Evolutionary conservation across 1,140 invertebrate species (phyloP), one percentile per base, ranked within the genome.

Genomic region (Lepidotrigona ventralis): DNA sequence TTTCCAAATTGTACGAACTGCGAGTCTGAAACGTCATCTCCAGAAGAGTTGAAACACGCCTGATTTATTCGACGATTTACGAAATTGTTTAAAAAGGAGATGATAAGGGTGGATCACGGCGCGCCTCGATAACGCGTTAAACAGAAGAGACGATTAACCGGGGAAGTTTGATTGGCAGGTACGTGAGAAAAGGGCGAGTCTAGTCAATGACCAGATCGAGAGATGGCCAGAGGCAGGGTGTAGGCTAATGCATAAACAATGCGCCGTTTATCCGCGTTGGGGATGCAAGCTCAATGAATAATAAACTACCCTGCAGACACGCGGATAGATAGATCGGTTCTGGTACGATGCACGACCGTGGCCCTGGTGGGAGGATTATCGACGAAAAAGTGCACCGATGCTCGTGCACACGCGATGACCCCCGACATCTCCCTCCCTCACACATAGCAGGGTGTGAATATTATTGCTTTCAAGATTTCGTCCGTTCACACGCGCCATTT

Each of bases 181-280:
- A 87, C 76, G 85, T 85, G 83, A 79, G 88, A 83, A 86, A 90
- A 84, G 87, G 39, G 58, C 51, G 70, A 82, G 85, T 87, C 81
- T 68, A 85, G 80, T 83, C 60, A 84, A 86, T 85, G 74, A 68
- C 33, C 76, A 84, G 82, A 89, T 88, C 81, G 82, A 83, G 80
- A 82, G 81, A 73, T 81, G 79, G 82, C 72, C 87, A 79, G 87
- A 51, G 81, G 81, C 76, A 70, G 68, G 77, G 60, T 85, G 83
- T 84, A 72, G 85, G 81, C 86, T 91, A 91, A 92, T 92, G 90
- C 91, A 92, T 92, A 92, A 91, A 91, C 90, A 92, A 92, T 92
- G 90, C 76, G 87, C 86, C 90, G 90, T 90, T 92, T 92, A 92
- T 92, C 90, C 90, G 76, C 85, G 87, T 84, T 80, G 86, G 84